phyloP scores from a whole-genome alignment of 2,888 invertebrate species.

The Pecten maximus region DNA sequence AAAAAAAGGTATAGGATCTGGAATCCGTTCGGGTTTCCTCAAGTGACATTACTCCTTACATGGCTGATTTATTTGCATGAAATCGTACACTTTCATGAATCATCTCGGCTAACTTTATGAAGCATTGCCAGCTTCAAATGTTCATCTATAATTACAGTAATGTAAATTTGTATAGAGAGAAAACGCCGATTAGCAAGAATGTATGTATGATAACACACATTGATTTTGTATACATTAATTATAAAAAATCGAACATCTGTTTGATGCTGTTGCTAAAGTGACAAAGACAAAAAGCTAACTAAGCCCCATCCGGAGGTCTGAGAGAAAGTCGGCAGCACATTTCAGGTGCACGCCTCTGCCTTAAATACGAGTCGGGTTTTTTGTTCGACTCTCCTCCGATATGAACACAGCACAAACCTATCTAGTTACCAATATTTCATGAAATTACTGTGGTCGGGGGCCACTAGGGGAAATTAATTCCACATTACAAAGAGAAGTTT shows the following conservation, averaged over 20 bases:
- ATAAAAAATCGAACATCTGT: too few species aligned
- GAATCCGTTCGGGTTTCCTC: not conserved
- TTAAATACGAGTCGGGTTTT: conserved; percentile 1
- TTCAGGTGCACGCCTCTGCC: conserved; percentile 28
- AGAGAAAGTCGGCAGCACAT: not conserved
- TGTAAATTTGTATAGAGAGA: too few species aligned
- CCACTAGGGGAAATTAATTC: conserved; percentile 2
- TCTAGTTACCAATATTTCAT: conserved; percentile 33
- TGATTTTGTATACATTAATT: too few species aligned
- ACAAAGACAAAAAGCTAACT: not conserved
- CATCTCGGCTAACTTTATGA: not conserved
- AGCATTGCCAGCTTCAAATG: not conserved
- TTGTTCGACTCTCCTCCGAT: not conserved
- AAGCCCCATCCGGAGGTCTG: not conserved
- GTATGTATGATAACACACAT: too few species aligned
- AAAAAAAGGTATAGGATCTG: not conserved
- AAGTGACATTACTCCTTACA: not conserved
- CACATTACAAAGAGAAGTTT: not conserved
- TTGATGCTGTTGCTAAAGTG: not conserved
- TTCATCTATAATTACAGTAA: too few species aligned
- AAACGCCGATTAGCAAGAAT: too few species aligned
- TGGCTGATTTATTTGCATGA: conserved; percentile 1
- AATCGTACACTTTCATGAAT: conserved; percentile 8
- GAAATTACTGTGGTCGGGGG: conserved; percentile 9
- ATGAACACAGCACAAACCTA: conserved; percentile 26